Percentiles rank a stretch among this genome's conserved stretches.
phyloP scores from a whole-genome alignment of 2,797 vertebrate genomes.

The Spheniscus humboldti region DNA sequence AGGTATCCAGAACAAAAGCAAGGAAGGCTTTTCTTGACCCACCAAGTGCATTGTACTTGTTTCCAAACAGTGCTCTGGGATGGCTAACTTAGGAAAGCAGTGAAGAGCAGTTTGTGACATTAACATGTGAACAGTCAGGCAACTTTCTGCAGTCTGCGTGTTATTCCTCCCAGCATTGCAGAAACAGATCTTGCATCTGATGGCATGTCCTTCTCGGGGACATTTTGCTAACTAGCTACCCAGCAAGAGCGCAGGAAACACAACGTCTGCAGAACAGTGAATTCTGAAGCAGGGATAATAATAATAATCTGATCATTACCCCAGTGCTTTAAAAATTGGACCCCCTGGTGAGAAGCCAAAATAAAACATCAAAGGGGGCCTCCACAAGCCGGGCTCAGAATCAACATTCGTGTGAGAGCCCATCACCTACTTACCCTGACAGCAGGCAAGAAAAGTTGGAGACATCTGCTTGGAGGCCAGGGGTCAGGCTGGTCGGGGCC shows the following conservation, averaged over 20 bases:
- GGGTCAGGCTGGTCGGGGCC: constrained; percentile 13
- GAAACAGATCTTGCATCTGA: background rate
- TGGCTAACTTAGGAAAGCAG: background rate
- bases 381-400: background rate
- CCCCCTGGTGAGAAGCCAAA: constrained; percentile 15
- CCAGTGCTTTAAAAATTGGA: constrained; percentile 28
- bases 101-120: background rate
- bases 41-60: background rate
- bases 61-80: background rate
- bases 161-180: background rate
- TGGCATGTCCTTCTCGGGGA: background rate
- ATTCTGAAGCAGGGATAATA: background rate
- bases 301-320: constrained; percentile 39
- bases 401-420: constrained; percentile 32
- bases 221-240: background rate
- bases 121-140: background rate
- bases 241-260: constrained; percentile 15
- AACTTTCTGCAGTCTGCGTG: background rate
- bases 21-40: background rate
- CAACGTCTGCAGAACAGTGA: background rate
- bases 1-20: background rate
- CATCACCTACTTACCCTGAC: constrained; percentile 41
- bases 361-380: constrained; percentile 52
- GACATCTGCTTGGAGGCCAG: constrained; percentile 54
- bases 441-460: constrained; percentile 60